Evolutionary conservation across 2,797 vertebrate species (phyloP).

Genomic region (Muscicapa striata): DNA sequence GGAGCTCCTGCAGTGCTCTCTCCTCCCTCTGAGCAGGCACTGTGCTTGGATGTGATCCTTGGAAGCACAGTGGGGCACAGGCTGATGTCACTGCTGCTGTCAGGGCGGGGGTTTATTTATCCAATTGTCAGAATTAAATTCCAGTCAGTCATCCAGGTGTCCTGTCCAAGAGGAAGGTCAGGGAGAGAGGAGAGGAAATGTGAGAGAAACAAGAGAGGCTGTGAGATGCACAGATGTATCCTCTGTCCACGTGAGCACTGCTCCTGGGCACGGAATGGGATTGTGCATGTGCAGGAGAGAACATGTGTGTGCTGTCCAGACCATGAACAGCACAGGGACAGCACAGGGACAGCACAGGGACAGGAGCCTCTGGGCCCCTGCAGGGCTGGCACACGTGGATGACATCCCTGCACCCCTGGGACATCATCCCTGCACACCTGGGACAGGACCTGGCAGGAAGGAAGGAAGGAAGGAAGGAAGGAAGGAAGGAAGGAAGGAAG

Average conservation of each 20-base stretch:
- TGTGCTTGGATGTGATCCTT: fast-evolving
- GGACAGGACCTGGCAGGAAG: not conserved
- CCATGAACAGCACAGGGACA: not conserved
- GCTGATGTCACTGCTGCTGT: not conserved
- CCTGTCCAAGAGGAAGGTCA: conserved; percentile 31
- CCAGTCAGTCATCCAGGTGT: conserved; percentile 27
- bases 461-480: not conserved
- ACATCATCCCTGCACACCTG: fast-evolving
- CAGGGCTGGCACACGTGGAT: not conserved
- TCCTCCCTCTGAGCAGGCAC: not conserved
- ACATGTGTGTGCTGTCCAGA: not conserved
- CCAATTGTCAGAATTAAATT: not conserved
- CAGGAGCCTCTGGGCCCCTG: not conserved
- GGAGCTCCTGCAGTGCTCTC: not conserved
- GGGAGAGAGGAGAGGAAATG: conserved; percentile 26
- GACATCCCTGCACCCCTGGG: too few species aligned
- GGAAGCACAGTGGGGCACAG: not conserved
- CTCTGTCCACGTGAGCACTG: not conserved
- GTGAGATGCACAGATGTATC: not conserved
- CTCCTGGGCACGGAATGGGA: not conserved
- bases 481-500: not conserved
- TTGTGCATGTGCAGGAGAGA: not conserved
- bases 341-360: not conserved
- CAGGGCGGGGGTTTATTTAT: not conserved
- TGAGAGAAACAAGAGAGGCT: not conserved